Evolutionary conservation across 2,113 vertebrate genomes (phyloP), one percentile per base, ranked within the genome.

Genomic region (Pseudolaguvia tuberculata): DNA sequence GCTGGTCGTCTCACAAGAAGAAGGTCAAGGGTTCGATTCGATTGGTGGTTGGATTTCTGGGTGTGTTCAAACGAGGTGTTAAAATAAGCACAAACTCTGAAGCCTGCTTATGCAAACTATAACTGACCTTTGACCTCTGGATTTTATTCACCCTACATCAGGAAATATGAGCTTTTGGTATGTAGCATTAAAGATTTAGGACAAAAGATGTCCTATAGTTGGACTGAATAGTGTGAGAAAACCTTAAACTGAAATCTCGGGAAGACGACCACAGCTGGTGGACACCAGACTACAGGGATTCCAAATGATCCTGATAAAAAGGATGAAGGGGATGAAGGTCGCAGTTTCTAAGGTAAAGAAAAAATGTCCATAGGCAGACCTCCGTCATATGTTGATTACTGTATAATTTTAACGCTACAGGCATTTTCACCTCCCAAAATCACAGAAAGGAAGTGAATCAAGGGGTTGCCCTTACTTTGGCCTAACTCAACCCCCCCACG

Each of bases 41-140:
- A n/a, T n/a, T n/a, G n/a, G n/a, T n/a, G n/a, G n/a, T n/a, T n/a
- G n/a, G n/a, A n/a, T n/a, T n/a, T n/a, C n/a, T n/a, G n/a, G n/a
- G n/a, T n/a, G n/a, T n/a, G n/a, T n/a, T n/a, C n/a, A n/a, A n/a
- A n/a, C n/a, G n/a, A n/a, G n/a, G 70, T 65, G 77, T 81, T 83
- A 55, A 89, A 88, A 90, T 87, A 85, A 86, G 83, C 74, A 69
- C 81, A 88, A 80, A 88, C 86, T 86, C 87, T 84, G 53, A 78
- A 83, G 85, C 84, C 80, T 88, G 79, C 86, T 90, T 88, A 91
- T 90, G 88, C 83, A 89, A 89, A 92, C 50, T 27, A 50, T 27
- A 2, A 17, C 84, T 62, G 87, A 85, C 83, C 84, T 78, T 76
- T 81, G 83, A 62, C 62, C 81, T 80, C 79, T 79, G 81, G 86